These are phyloP conservation scores for Gastrophysa polygoni DNA, from an alignment of 2,888 invertebrate genomes.

Conservation along the genomic window DNA sequence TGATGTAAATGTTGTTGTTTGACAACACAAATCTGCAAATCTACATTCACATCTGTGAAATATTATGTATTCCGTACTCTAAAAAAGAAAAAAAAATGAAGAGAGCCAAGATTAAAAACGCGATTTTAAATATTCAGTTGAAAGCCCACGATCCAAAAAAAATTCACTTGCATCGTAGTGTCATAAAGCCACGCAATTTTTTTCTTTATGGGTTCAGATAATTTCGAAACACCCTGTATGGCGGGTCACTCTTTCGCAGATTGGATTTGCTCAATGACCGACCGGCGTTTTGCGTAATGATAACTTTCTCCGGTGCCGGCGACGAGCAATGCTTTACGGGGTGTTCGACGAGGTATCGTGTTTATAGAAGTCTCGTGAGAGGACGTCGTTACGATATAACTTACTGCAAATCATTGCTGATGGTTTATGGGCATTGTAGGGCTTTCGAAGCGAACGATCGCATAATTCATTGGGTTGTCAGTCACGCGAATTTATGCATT, in stretches of 20 bases:
- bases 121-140: too few species aligned
- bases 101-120: too few species aligned
- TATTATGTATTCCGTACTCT: too few species aligned
- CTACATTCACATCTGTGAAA: too few species aligned
- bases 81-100: too few species aligned
- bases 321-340: not conserved
- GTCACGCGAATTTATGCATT: not conserved
- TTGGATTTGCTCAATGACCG: not conserved
- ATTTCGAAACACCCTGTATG: too few species aligned
- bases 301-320: constrained; percentile 1
- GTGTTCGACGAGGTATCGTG: not conserved
- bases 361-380: not conserved
- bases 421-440: not conserved
- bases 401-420: not conserved
- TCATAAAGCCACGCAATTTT: too few species aligned
- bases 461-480: not conserved
- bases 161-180: too few species aligned
- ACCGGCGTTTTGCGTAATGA: constrained; percentile 1
- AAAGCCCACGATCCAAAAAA: too few species aligned
- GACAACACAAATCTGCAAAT: too few species aligned
- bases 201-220: too few species aligned
- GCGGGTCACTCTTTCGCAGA: constrained; percentile 1
- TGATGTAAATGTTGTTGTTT: too few species aligned
- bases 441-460: not conserved
- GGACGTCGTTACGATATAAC: not conserved